phyloP scores from a whole-genome alignment of 2,113 vertebrate genomes.

The Grallaria varia region DNA sequence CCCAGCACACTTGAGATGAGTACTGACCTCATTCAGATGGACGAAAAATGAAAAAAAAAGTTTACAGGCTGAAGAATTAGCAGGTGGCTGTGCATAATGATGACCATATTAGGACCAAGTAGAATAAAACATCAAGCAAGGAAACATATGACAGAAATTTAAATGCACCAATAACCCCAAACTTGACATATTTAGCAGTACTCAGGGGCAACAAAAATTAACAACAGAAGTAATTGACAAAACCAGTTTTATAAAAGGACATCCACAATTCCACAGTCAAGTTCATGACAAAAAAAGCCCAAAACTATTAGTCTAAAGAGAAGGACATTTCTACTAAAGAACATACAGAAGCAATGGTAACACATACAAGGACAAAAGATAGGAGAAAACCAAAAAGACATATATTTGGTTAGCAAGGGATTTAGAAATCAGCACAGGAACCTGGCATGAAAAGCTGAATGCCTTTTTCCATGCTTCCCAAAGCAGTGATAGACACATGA shows the following conservation, averaged over 20 bases:
- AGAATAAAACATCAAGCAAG: not conserved
- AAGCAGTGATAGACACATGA: not conserved
- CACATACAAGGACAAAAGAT: not conserved
- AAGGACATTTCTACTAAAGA: not conserved
- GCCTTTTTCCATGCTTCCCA: not conserved
- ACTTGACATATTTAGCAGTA: not conserved
- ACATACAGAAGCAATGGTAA: not conserved
- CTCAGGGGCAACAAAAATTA: not conserved
- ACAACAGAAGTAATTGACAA: not conserved
- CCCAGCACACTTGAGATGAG: not conserved
- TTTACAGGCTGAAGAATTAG: conserved; percentile 16
- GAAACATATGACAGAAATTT: not conserved
- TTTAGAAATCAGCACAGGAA: not conserved
- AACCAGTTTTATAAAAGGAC: not conserved
- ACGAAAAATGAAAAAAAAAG: not conserved
- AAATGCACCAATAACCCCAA: not conserved
- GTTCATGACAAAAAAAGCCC: not conserved
- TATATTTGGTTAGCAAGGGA: not conserved
- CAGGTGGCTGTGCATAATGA: not conserved
- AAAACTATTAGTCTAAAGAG: not conserved
- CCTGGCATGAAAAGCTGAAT: not conserved
- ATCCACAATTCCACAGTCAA: not conserved
- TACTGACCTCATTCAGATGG: conserved; percentile 10
- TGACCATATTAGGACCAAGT: not conserved
- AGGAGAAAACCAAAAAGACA: not conserved